A percentile compares a stretch with the other conserved stretches of the same genome.
Evolutionary conservation across 2,113 vertebrate species (phyloP).

Genomic region (Amblyopsis rosae): DNA sequence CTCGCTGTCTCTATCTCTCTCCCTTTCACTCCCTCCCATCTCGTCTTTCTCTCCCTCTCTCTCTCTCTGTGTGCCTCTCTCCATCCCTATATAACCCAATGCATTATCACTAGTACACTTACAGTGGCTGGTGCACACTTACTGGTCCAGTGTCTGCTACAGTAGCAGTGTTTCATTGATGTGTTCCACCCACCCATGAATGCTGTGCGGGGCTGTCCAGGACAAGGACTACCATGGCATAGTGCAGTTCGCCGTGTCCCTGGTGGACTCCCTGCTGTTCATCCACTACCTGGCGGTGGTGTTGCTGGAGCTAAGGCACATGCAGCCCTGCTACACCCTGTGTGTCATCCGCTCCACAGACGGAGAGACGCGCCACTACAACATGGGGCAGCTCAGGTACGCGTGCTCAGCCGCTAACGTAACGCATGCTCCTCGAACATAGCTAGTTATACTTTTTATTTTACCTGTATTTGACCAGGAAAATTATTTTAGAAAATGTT

Average conservation of each 20-base stretch:
- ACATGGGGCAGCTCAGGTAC: slow-evolving; percentile 89
- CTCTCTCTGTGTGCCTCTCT: too few species aligned
- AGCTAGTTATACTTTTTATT: too few species aligned
- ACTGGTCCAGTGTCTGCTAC: too few species aligned
- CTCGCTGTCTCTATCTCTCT: not conserved
- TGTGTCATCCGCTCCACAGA: slow-evolving; percentile 90
- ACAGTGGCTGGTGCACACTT: too few species aligned
- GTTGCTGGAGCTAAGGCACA: slow-evolving; percentile 90
- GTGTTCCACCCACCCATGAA: not conserved
- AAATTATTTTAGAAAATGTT: too few species aligned
- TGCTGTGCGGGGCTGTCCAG: slow-evolving; percentile 55
- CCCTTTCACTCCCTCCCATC: not conserved
- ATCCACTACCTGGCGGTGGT: slow-evolving; percentile 95
- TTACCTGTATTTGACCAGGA: too few species aligned
- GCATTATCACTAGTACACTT: too few species aligned
- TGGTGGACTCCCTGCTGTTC: slow-evolving; percentile 94
- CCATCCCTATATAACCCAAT: too few species aligned
- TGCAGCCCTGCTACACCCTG: slow-evolving; percentile 86
- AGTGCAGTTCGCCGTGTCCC: slow-evolving; percentile 91
- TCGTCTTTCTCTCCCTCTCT: too few species aligned
- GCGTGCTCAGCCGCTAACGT: fast-evolving
- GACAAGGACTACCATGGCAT: slow-evolving; percentile 92
- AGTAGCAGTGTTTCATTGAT: not conserved
- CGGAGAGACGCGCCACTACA: slow-evolving; percentile 89
- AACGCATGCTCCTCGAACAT: not conserved